Percentiles rank a stretch among this genome's conserved stretches.
phyloP scores from a whole-genome alignment of 2,888 invertebrate genomes.

The Sphaerophoria taeniata region DNA sequence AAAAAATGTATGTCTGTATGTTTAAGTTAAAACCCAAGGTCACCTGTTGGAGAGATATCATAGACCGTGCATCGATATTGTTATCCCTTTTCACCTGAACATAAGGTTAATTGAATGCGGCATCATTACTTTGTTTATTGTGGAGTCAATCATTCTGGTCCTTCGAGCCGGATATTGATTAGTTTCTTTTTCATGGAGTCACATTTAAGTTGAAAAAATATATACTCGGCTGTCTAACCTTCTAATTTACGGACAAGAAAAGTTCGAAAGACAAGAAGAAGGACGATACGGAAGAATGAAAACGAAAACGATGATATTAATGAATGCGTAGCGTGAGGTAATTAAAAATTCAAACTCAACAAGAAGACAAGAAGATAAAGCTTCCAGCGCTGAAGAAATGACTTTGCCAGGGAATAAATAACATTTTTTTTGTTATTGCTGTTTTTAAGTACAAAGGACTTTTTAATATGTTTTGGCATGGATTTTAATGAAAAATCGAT shows the following conservation, averaged over 20 bases:
- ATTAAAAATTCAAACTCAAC: conserved; percentile 63
- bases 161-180: conserved; percentile 13
- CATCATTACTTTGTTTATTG: conserved; percentile 4
- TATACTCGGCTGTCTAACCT: conserved; percentile 26
- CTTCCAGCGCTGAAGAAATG: conserved; percentile 4
- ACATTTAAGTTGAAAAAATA: conserved; percentile 5
- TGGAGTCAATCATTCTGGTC: conserved; percentile 16
- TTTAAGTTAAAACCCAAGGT: background rate
- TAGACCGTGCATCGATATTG: background rate
- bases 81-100: conserved; percentile 1
- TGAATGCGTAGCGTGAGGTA: conserved; percentile 33
- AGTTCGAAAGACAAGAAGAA: background rate
- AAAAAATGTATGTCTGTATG: background rate
- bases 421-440: conserved; percentile 20
- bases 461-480: conserved; percentile 44
- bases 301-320: conserved; percentile 18
- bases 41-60: conserved; percentile 12
- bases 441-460: conserved; percentile 43
- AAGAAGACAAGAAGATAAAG: conserved; percentile 46
- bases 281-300: background rate
- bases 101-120: conserved; percentile 26
- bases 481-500: conserved; percentile 58
- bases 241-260: conserved; percentile 33
- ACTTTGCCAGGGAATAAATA: conserved; percentile 36
- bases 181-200: background rate